Evolutionary conservation across 2,113 vertebrate genomes (phyloP), one percentile per base, ranked within the genome.

Genomic region (Trogon melanurus): DNA sequence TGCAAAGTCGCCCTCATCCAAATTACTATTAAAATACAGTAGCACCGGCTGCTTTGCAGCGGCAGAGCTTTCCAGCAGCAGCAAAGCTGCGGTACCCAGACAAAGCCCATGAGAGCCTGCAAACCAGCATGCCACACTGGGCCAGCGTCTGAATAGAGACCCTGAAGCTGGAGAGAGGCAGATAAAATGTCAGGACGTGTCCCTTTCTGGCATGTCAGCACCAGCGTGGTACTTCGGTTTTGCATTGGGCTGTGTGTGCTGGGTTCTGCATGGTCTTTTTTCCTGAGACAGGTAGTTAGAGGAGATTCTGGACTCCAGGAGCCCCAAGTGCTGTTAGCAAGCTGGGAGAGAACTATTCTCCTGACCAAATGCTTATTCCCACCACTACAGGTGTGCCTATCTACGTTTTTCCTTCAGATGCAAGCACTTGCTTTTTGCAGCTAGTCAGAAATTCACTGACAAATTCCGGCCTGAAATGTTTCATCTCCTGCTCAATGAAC

Each of bases 361-460:
- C 78, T 1, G 3, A 67, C 50, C 56, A 78, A 85, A 82, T 54
- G 38, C 13, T 48, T 60, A 61, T 73, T 93, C 38, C 15, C 41
- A n/a, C 36, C 74, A 30, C 48, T 85, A 38, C 70, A 82, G 67
- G 30, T 45, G 50, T 65, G 48, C 45, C 85, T 71, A 38, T 25
- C 70, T 72, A 2, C 21, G 44, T 34, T 79, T 79, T 76, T 50
- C 61, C 58, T 91, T 91, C 62, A 69, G 58, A 66, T 32, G 57
- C 23, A 69, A 65, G 36, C 58, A 60, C 38, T 60, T 53, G 30
- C 73, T 88, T 41, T 91, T 30, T 74, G 75, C 51, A 92, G 65
- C 60, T 91, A 86, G 69, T 88, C 88, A 84, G 72, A 83, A 93
- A 91, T 70, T 72, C 92, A 65, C 73, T 88, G 76, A 70, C 36